Evolutionary conservation across 2,113 vertebrate genomes (phyloP).

Genomic region (Megalops atlanticus): DNA sequence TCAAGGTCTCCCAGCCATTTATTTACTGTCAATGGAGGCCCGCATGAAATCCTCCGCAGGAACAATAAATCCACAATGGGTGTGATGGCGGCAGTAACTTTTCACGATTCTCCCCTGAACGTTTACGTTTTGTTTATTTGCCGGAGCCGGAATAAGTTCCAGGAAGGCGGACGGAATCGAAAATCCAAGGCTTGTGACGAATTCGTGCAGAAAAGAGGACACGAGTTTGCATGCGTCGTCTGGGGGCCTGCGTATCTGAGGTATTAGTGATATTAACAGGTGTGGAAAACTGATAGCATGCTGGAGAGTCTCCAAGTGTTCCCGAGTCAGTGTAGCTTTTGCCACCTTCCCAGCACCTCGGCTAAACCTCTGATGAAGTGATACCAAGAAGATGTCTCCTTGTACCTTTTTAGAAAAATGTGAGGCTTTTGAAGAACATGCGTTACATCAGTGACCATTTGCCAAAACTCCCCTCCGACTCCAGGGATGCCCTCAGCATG

Average conservation of each 20-base stretch:
- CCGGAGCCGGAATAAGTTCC: conserved; percentile 61
- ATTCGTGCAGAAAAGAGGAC: conserved; percentile 62
- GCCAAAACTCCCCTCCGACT: conserved; percentile 48
- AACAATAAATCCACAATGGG: conserved; percentile 70
- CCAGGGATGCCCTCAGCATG: conserved; percentile 60
- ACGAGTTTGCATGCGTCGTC: conserved; percentile 49
- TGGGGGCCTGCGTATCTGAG: conserved; percentile 45
- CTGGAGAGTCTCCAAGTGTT: not conserved
- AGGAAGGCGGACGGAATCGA: conserved; percentile 62
- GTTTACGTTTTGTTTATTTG: conserved; percentile 51
- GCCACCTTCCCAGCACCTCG: not conserved
- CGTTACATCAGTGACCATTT: not conserved
- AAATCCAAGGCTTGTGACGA: conserved; percentile 69
- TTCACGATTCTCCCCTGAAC: conserved; percentile 52
- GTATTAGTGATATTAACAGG: conserved; percentile 47
- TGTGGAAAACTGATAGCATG: conserved; percentile 1
- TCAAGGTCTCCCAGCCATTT: conserved; percentile 75
- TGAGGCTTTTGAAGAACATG: not conserved
- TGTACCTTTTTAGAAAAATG: not conserved
- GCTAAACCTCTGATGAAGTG: not conserved
- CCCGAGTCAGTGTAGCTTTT: conserved; percentile 24
- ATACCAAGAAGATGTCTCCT: not conserved
- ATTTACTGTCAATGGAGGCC: conserved; percentile 66
- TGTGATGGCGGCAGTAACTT: conserved; percentile 68
- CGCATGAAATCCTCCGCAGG: conserved; percentile 62